Conservation (phyloP, 2,113 vertebrate species). For the Isurus oxyrinchus region DNA sequence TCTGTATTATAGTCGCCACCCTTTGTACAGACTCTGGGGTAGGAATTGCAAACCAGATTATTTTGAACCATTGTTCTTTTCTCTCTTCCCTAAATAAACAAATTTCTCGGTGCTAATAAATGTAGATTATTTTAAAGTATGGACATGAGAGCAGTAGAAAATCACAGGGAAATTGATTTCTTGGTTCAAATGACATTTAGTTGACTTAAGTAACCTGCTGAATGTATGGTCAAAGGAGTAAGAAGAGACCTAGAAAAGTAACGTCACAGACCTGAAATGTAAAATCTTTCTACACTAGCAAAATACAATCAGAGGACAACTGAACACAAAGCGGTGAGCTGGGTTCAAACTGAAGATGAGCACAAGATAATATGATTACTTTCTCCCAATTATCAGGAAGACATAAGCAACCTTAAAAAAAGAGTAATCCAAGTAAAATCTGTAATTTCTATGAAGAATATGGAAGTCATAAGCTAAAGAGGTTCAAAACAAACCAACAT, state of each 20-base stretch:
- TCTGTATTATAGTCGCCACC: constrained; percentile 22
- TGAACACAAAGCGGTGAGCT: neutral
- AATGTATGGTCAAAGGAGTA: neutral
- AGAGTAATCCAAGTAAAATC: neutral
- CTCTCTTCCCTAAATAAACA: constrained; percentile 14
- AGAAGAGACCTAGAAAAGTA: neutral
- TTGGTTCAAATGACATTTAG: neutral
- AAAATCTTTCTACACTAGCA: neutral
- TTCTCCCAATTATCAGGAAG: neutral
- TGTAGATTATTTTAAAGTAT: neutral
- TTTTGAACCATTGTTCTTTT: constrained; percentile 5
- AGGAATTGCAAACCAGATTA: constrained; percentile 26
- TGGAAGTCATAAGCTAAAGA: neutral
- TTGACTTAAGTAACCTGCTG: neutral
- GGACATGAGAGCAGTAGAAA: neutral
- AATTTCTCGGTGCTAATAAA: constrained; percentile 26
- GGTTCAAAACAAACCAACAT: neutral
- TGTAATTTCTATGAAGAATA: neutral
- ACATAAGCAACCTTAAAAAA: neutral
- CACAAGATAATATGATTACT: neutral
- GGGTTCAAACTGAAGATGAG: neutral
- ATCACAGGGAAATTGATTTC: neutral
- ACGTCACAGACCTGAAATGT: neutral
- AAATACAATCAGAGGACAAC: neutral
- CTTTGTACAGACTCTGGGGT: constrained; percentile 25